Percentiles rank a stretch among this genome's conserved stretches.
These are phyloP conservation scores for Hirtodrosophila confusa DNA, from an alignment of 2,888 invertebrate genomes.

Conservation along the genomic window DNA sequence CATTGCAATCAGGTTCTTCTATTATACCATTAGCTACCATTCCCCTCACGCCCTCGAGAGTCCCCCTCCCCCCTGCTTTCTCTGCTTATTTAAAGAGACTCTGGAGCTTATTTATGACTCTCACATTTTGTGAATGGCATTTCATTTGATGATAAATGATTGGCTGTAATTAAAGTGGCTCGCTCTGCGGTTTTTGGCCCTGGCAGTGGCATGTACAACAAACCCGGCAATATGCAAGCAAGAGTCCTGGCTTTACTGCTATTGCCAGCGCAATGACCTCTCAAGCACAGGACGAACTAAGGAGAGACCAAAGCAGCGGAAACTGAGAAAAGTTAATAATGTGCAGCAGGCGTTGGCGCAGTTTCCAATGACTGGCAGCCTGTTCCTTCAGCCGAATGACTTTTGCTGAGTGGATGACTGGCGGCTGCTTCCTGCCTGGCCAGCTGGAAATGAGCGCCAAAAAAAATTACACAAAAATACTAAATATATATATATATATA, in stretches of 20 bases:
- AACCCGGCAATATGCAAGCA: slow-evolving; percentile 27
- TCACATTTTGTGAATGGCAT: slow-evolving; percentile 54
- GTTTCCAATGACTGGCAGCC: slow-evolving; percentile 55
- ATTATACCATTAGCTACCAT: slow-evolving; percentile 1
- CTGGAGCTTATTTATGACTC: slow-evolving; percentile 55
- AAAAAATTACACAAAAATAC: slow-evolving; percentile 21
- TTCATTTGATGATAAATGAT: slow-evolving; percentile 66
- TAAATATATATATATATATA: slow-evolving; percentile 30
- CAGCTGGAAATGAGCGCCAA: slow-evolving; percentile 57
- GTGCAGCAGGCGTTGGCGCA: slow-evolving; percentile 61
- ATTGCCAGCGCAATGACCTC: slow-evolving; percentile 43
- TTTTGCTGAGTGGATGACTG: slow-evolving; percentile 53
- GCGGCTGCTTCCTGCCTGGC: slow-evolving; percentile 47
- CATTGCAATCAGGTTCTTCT: too few relatives aligned
- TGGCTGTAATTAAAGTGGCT: slow-evolving; percentile 67
- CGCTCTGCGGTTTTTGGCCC: slow-evolving; percentile 40
- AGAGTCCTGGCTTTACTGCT: neutral
- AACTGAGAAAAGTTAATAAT: slow-evolving; percentile 65
- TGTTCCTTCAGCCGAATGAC: slow-evolving; percentile 57
- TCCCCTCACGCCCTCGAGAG: neutral
- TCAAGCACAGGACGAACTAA: slow-evolving; percentile 26
- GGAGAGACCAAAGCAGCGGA: slow-evolving; percentile 10
- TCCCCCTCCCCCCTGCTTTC: neutral
- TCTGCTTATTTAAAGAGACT: slow-evolving; percentile 26
- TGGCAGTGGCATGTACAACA: slow-evolving; percentile 10